Evolutionary conservation across 2,113 vertebrate genomes (phyloP).

Genomic region (Thunnus maccoyii): DNA sequence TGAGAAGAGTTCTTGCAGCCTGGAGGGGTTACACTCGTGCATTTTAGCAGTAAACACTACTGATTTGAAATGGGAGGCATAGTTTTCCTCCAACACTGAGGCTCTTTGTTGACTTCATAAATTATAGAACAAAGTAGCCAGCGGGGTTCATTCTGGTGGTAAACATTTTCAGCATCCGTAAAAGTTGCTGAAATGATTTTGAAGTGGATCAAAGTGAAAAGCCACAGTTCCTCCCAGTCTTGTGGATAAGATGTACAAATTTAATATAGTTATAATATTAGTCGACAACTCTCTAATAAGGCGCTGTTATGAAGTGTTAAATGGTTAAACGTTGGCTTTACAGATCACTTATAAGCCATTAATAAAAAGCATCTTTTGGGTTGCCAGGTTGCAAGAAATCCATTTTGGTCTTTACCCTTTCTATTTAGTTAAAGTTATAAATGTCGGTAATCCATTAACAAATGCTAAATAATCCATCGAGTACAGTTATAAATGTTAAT

Average conservation of each 20-base stretch:
- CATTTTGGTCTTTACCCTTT: background rate
- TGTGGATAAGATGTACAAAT: background rate
- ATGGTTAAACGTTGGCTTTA: background rate
- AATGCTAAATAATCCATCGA: no score
- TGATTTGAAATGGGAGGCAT: slow-evolving; percentile 26
- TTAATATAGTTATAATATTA: no score
- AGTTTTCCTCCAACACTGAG: slow-evolving; percentile 32
- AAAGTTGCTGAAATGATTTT: background rate
- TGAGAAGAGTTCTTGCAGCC: slow-evolving; percentile 14
- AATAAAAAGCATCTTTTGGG: background rate
- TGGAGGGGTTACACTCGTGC: background rate
- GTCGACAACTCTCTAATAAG: background rate
- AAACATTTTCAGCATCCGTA: slow-evolving; percentile 25
- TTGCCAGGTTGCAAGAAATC: background rate
- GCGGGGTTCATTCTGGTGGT: background rate
- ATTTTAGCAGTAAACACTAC: slow-evolving; percentile 39
- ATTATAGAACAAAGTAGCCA: slow-evolving; percentile 51
- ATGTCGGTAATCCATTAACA: no score
- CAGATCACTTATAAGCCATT: background rate
- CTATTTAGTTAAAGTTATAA: background rate
- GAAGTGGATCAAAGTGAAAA: background rate
- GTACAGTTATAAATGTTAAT: no score
- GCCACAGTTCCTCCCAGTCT: background rate
- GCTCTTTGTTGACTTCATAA: slow-evolving; percentile 61
- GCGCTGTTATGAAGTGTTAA: background rate